These are phyloP conservation scores for Sinhomidia bicolor DNA, from an alignment of 2,888 invertebrate species.

Conservation along the genomic window DNA sequence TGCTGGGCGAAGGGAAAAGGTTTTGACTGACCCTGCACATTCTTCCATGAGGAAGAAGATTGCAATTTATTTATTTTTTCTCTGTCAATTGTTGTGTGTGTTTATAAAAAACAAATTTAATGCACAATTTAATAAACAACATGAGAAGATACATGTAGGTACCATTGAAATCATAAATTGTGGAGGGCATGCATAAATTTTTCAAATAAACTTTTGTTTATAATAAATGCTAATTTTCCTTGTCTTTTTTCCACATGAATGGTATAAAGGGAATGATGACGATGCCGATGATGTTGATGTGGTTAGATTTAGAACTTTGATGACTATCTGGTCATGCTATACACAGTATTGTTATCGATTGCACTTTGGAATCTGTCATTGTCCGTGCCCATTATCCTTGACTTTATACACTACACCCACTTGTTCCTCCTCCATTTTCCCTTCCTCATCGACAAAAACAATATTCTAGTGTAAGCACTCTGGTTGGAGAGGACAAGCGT, in stretches of 20 bases:
- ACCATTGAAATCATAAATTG: no score
- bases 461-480: background rate
- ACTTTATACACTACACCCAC: constrained; percentile 44
- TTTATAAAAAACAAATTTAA: no score
- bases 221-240: no score
- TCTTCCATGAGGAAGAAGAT: constrained; percentile 41
- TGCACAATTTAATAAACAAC: no score
- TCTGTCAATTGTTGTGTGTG: no score
- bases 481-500: background rate
- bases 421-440: constrained; percentile 2
- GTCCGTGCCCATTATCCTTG: constrained; percentile 41
- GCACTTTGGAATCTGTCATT: background rate
- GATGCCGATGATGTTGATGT: no score
- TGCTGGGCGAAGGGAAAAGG: no score
- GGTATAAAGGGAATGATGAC: no score
- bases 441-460: background rate
- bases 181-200: no score
- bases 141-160: no score
- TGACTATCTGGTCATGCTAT: background rate
- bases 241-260: no score
- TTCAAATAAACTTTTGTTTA: no score
- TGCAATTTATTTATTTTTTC: constrained; percentile 15
- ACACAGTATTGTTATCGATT: background rate
- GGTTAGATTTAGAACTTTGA: background rate
- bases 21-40: constrained; percentile 48